Percentiles rank a stretch among this genome's conserved stretches.
Conservation (phyloP, 2,888 invertebrate species). For the Rotaria macrura region DNA sequence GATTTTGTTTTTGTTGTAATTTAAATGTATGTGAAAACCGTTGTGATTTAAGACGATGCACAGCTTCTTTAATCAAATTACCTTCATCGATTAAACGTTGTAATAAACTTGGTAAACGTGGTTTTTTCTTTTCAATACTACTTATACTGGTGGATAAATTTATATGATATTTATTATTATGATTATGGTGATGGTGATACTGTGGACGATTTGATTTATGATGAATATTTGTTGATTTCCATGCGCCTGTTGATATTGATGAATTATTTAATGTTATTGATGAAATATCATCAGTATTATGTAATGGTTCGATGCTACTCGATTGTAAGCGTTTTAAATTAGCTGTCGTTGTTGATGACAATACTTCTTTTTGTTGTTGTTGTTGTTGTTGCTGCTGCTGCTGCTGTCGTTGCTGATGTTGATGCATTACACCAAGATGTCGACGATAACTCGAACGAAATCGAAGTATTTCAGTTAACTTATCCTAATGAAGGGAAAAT, state of each 20-base stretch:
- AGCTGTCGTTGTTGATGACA: background rate
- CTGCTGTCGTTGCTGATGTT: background rate
- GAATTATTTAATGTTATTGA: background rate
- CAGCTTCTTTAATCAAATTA: constrained; percentile 7
- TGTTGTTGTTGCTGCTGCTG: background rate
- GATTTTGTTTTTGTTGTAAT: background rate
- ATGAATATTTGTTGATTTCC: background rate
- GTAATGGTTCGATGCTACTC: background rate
- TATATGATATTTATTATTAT: background rate
- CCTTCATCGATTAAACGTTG: constrained; percentile 16
- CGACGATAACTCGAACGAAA: background rate
- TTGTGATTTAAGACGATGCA: background rate
- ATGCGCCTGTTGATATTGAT: background rate
- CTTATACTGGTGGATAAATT: background rate
- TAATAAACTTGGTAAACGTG: constrained; percentile 13
- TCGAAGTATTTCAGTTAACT: constrained; percentile 13
- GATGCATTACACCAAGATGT: background rate
- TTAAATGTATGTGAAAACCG: background rate
- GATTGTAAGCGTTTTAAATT: background rate
- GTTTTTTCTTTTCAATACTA: background rate
- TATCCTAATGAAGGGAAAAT: background rate
- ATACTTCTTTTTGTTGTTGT: background rate
- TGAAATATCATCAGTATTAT: background rate
- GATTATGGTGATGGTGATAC: background rate
- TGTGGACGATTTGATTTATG: background rate